These are phyloP conservation scores for Equus quagga DNA, from an alignment of 2,113 vertebrate genomes.

Conservation along the genomic window DNA sequence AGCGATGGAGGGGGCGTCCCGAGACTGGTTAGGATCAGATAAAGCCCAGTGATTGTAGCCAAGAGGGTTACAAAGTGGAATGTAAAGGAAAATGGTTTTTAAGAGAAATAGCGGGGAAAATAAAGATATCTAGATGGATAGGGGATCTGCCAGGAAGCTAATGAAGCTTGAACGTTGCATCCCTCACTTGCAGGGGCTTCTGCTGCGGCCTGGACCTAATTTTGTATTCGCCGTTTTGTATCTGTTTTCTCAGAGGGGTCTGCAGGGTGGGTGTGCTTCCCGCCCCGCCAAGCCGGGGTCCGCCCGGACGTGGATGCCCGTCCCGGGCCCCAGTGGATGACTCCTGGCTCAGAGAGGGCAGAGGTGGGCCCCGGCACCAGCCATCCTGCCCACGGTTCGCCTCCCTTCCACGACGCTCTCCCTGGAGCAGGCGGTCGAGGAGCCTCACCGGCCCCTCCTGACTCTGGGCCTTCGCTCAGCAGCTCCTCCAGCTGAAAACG, in stretches of 20 bases:
- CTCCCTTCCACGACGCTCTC: too few relatives aligned
- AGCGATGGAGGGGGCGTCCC: accelerated
- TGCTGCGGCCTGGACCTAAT: too few relatives aligned
- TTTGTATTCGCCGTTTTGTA: accelerated
- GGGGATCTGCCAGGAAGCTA: accelerated
- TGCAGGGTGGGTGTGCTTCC: accelerated
- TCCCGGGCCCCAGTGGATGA: accelerated
- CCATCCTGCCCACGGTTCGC: accelerated
- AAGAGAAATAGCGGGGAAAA: accelerated
- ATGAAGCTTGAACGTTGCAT: accelerated
- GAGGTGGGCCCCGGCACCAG: accelerated
- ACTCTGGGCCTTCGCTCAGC: too few relatives aligned
- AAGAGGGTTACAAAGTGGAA: accelerated
- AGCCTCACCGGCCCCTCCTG: accelerated
- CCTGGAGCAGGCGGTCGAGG: accelerated
- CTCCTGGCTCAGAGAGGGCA: neutral
- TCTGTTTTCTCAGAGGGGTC: neutral
- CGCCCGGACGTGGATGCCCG: accelerated
- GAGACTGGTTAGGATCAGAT: accelerated
- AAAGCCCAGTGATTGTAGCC: accelerated
- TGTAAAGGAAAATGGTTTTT: accelerated
- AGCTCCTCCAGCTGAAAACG: neutral
- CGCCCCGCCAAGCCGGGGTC: neutral
- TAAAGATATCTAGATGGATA: accelerated
- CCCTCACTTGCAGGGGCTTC: neutral